Evolutionary conservation across 2,113 vertebrate species (phyloP).

Genomic region (Sitta europaea): DNA sequence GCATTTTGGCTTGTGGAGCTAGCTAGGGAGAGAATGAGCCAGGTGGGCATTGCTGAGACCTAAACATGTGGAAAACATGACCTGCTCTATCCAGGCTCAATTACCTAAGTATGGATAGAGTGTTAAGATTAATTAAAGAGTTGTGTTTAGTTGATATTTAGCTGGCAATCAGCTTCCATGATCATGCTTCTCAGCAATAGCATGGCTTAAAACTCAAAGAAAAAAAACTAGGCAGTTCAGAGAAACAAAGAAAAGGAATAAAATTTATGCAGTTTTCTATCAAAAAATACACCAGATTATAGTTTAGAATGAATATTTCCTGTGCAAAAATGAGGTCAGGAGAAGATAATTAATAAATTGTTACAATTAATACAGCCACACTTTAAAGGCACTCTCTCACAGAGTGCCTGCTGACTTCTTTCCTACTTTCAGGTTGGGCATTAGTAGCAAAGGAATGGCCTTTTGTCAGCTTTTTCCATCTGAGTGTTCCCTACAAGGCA

Average conservation of each 20-base stretch:
- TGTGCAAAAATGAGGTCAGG: neutral
- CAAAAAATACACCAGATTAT: neutral
- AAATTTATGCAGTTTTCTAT: neutral
- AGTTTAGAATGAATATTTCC: neutral
- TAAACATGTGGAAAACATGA: neutral
- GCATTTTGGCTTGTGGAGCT: neutral
- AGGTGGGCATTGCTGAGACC: neutral
- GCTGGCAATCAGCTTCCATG: neutral
- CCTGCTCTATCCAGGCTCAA: neutral
- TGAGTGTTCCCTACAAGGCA: neutral
- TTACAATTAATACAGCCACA: neutral
- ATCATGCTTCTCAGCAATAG: neutral
- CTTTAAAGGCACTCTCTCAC: neutral
- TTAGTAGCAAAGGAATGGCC: neutral
- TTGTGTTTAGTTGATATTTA: neutral
- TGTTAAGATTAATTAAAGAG: neutral
- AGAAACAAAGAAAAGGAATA: neutral
- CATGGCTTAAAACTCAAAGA: neutral
- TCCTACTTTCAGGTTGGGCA: neutral
- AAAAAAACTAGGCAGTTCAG: neutral
- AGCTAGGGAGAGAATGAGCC: neutral
- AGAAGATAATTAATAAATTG: neutral
- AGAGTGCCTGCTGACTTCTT: neutral
- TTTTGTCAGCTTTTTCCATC: neutral
- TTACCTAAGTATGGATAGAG: neutral